Conservation (phyloP, 2,797 vertebrate genomes). For the Eleutherodactylus coqui region DNA sequence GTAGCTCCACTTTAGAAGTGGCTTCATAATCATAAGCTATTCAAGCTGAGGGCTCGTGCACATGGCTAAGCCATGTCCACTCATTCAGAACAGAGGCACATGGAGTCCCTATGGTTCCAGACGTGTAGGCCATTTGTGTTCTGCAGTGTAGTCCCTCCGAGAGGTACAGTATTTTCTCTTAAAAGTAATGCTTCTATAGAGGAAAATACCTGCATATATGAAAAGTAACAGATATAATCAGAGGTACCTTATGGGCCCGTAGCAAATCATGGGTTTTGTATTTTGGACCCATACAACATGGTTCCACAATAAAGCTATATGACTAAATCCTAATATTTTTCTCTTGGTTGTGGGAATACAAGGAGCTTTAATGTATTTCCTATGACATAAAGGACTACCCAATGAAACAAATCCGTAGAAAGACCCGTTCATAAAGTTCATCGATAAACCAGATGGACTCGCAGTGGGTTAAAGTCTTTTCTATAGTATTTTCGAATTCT, state of each 20-base stretch:
- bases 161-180: not conserved
- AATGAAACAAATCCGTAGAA: not conserved
- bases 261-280: no score
- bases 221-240: not conserved
- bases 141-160: no score
- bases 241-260: not conserved
- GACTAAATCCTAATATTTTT: not conserved
- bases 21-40: no score
- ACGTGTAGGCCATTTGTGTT: no score
- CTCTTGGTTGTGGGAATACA: not conserved
- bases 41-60: no score
- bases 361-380: not conserved
- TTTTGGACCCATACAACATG: no score
- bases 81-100: no score
- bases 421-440: not conserved
- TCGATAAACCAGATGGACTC: not conserved
- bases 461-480: not conserved
- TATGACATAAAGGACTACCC: not conserved
- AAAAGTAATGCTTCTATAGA: not conserved
- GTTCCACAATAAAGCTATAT: not conserved
- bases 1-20: no score
- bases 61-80: no score
- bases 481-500: not conserved
- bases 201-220: no score
- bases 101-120: no score